A percentile compares a stretch with the other conserved stretches of the same genome.
Evolutionary conservation across 2,113 vertebrate species (phyloP).

Genomic region (Melierax canorus): DNA sequence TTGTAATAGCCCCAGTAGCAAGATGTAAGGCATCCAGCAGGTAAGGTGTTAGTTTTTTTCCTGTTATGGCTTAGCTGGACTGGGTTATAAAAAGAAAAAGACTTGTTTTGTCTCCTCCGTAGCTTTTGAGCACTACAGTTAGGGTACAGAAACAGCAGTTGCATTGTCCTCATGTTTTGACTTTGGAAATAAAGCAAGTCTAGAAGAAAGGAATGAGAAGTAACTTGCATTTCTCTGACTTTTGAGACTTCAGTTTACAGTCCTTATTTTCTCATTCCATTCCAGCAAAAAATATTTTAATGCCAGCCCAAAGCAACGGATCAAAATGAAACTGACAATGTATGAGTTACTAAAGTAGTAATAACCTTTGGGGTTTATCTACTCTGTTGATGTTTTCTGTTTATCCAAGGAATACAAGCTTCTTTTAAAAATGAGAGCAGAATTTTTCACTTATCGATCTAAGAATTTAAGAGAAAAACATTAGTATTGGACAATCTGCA

Average conservation of each 20-base stretch:
- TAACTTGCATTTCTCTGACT: neutral
- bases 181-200: neutral
- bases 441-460: neutral
- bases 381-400: neutral
- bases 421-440: neutral
- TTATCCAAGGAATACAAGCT: neutral
- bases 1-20: neutral
- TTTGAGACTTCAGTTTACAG: neutral
- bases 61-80: neutral
- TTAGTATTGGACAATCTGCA: neutral
- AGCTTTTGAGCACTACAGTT: neutral
- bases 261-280: neutral
- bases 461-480: neutral
- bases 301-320: neutral
- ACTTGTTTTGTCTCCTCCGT: neutral
- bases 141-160: neutral
- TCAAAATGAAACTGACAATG: neutral
- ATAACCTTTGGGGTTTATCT: neutral
- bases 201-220: neutral
- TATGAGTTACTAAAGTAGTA: neutral
- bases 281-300: neutral
- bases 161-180: conserved; percentile 17
- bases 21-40: neutral
- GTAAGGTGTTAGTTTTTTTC: neutral
- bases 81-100: neutral